Evolutionary conservation across 2,888 invertebrate species (phyloP), one percentile per base, ranked within the genome.

Genomic region (Ormyrus nitidulus): DNA sequence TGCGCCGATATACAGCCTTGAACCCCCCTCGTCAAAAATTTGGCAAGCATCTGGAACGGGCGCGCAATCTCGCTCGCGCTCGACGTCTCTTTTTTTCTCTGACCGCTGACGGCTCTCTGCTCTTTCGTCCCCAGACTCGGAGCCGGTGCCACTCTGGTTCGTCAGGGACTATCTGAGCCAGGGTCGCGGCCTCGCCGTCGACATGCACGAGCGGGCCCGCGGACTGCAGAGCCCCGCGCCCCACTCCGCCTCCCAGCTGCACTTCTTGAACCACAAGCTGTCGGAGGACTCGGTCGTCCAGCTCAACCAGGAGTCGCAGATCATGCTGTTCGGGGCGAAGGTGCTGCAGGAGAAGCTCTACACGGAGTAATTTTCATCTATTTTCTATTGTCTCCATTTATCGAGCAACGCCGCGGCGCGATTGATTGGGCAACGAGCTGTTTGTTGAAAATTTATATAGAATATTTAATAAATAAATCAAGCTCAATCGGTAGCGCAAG

Each of bases 241-340:
- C 58, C 83, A 85, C 73, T 83, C 84, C 34, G 65, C 85, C 1
- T 84, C 86, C 9, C 84, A 82, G 84, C 81, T 85, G 61, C 83
- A 84, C 64, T 83, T 81, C 61, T 73, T 84, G 46, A 79, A 84
- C 74, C 81, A 81, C 51, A 75, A 80, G 71, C 81, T 77, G 10
- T 11, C 81, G 49, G 81, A 34, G 34, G 34, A 74, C 10, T 59
- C 77, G 6, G 13, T 81, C n/a, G 69, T 83, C 9, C 66, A 54
- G 62, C 70, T 83, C 6, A 83, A 85, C 71, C 74, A 85, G 65
- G 77, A 85, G 77, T 85, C 85, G 5, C 83, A 85, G 59, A 61
- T 80, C 56, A 75, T 82, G 6, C 77, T 86, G 6, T 81, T 83
- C 73, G 86, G 83, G 19, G 82, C 83, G 54, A 84, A 84, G 75